Base-by-base conservation (phyloP, 2,113 vertebrate genomes). In the Epinephelus fuscoguttatus region DNA sequence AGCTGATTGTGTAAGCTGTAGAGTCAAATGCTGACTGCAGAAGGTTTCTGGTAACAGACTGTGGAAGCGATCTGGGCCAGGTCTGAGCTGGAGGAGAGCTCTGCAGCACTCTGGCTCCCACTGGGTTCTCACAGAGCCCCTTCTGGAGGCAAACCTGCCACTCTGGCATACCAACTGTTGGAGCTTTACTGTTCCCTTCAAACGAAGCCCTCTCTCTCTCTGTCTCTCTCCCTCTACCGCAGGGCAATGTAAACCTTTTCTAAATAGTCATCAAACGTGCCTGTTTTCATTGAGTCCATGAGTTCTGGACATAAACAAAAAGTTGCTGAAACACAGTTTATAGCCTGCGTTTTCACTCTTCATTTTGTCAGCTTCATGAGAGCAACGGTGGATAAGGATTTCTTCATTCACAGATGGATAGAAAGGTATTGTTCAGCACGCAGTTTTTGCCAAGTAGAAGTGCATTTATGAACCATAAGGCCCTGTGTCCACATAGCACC, bases 81-180 rank as follows among this genome's bases (percentile, higher is more conserved):
- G 67, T 83, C 67, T 80, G 69, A 88, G 80, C 83, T 90, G 85
- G 87, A 81, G 81, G 64, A 77, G 76, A 64, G 66, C 87, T 75
- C 74, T 63, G 81, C 80, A 75, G 42, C 23, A 23, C 84, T 78
- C 84, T 74, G 81, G 83, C 91, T 92, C 92, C 93, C 82, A 85
- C 84, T 86, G 84, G 80, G 80, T 86, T 89, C 85, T 90, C 70
- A 70, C 79, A 84, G 93, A 94, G 92, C 89, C 88, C 94, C 94
- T 90, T 94, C 91, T 94, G 94, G 88, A 94, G 80, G 74, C 33
- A 92, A 93, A 93, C 91, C 93, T 94, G 92, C 89, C 85, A 68
- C 89, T n/a, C 70, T 81, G 82, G 52, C 82, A 66, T 25, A 75
- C 91, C 89, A 93, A 91, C 91, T 90, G 93, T 89, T 82, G 47